Evolutionary conservation across 2,797 vertebrate species (phyloP), one percentile per base, ranked within the genome.

Genomic region (Onychomys arenicola): DNA sequence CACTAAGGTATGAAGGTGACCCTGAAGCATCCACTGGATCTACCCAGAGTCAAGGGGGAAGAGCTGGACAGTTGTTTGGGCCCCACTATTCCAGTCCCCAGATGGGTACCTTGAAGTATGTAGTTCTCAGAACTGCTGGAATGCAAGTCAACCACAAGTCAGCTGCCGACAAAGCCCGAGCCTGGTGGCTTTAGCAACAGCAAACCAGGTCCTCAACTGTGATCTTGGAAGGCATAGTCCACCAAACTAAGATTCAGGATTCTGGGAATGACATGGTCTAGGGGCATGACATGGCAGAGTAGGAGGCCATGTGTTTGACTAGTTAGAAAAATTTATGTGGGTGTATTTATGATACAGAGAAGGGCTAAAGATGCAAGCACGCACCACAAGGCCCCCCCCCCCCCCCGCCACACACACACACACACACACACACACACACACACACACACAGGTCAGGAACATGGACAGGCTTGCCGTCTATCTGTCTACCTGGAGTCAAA

Each of bases 361-460:
- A 17, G 7, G 14, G 21, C 21, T 25, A 75, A 43, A 57, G 76
- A 37, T 12, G 29, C 11, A 55, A 16, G 25, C 61, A 55, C 6
- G 0, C 6, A 40, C 75, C 12, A 76, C 1, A 5, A 13, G 23
- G 17, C 0, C n/a, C n/a, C n/a, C n/a, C n/a, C n/a, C n/a, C n/a
- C n/a, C n/a, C n/a, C n/a, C n/a, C n/a, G n/a, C n/a, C n/a, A n/a
- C n/a, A n/a, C n/a, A n/a, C n/a, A 23, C 49, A 12, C 75, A 25
- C 21, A n/a, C 29, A 25, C 5, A 25, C 43, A 67, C 27, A 29
- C 5, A 25, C 59, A 67, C 27, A 32, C 5, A 27, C 59, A 69
- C 76, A 37, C n/a, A 55, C 43, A 86, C 4, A 25, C 40, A 1
- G 32, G n/a, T 57, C 46, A 34, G 57, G 34, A 46, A 25, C 25